These are phyloP conservation scores for Falco peregrinus DNA, from an alignment of 2,797 vertebrate species.

Conservation along the genomic window DNA sequence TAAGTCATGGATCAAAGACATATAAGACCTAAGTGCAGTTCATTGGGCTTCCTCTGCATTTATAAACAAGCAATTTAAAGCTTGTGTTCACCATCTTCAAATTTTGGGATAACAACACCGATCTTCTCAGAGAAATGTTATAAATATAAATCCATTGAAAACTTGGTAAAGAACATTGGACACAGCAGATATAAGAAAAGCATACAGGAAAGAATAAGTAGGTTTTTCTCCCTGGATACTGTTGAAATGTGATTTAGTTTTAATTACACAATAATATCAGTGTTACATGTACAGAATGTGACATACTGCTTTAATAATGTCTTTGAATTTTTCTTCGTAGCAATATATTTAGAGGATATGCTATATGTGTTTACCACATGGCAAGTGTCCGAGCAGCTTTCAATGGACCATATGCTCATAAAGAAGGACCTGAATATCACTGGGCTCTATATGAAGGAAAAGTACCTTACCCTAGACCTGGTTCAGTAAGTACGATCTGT, in stretches of 20 bases:
- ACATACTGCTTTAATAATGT: background rate
- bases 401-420: slow-evolving; percentile 92
- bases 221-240: background rate
- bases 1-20: background rate
- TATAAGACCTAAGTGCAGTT: background rate
- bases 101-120: background rate
- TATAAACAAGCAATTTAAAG: background rate
- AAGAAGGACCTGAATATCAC: slow-evolving; percentile 92
- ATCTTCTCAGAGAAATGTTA: background rate
- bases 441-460: slow-evolving; percentile 93
- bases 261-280: background rate
- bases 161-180: background rate
- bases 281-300: background rate
- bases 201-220: background rate
- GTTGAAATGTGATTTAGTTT: background rate
- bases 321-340: slow-evolving; percentile 66
- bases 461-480: slow-evolving; percentile 94
- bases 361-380: slow-evolving; percentile 95
- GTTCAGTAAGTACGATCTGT: slow-evolving; percentile 85
- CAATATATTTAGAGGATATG: slow-evolving; percentile 94
- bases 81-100: background rate
- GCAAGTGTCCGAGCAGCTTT: slow-evolving; percentile 92
- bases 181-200: background rate
- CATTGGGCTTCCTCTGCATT: background rate
- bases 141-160: background rate